phyloP scores from a whole-genome alignment of 2,888 invertebrate genomes.

The Nymphalis urticae region DNA sequence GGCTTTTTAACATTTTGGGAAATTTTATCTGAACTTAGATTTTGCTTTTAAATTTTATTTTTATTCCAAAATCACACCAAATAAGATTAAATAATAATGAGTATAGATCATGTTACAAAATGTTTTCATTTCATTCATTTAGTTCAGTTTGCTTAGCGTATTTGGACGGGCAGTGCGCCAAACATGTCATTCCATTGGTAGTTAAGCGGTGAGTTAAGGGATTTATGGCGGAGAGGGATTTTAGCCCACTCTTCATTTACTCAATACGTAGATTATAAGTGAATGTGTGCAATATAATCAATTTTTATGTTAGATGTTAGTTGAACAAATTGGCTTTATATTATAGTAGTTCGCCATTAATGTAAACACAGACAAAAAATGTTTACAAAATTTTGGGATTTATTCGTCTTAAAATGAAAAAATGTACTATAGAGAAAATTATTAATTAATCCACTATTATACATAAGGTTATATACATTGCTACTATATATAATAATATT shows the following conservation, averaged over 20 bases:
- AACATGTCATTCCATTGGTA: slow-evolving; percentile 78
- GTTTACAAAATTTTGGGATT: slow-evolving; percentile 24
- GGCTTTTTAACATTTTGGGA: slow-evolving; percentile 22
- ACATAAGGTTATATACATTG: neutral
- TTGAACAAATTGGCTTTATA: slow-evolving; percentile 42
- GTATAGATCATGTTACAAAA: neutral
- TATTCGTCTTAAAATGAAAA: slow-evolving; percentile 15
- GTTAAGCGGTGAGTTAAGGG: slow-evolving; percentile 79
- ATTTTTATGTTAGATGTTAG: slow-evolving; percentile 68
- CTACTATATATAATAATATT: too few species aligned
- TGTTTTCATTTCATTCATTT: neutral
- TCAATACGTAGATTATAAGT: slow-evolving; percentile 63
- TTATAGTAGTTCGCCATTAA: slow-evolving; percentile 30
- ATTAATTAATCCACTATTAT: slow-evolving; percentile 14
- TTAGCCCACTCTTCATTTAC: slow-evolving; percentile 70
- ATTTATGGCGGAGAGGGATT: slow-evolving; percentile 82
- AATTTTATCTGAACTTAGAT: slow-evolving; percentile 6
- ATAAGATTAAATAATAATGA: neutral
- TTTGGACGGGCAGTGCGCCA: slow-evolving; percentile 59
- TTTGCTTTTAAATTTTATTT: neutral
- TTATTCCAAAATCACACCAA: neutral
- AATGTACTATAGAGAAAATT: slow-evolving; percentile 1
- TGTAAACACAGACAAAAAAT: slow-evolving; percentile 22
- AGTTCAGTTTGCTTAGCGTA: slow-evolving; percentile 69
- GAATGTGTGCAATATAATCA: slow-evolving; percentile 78